These are phyloP conservation scores for Sarcophaga bullata DNA, from an alignment of 1,140 invertebrate genomes.

Conservation along the genomic window DNA sequence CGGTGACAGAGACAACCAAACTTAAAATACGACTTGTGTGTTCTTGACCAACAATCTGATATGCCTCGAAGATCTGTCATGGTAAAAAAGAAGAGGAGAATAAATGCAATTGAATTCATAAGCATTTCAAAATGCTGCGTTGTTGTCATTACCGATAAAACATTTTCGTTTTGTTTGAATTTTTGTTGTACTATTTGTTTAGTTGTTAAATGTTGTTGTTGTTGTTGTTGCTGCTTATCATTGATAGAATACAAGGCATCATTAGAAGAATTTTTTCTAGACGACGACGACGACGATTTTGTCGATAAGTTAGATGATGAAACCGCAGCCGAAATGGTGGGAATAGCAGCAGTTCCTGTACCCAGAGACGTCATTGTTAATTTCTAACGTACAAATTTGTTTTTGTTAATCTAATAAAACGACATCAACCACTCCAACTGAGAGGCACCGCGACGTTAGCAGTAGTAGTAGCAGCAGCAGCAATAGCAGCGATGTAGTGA, in stretches of 20 bases:
- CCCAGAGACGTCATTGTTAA: constrained; percentile 29
- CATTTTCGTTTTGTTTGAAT: constrained; percentile 59
- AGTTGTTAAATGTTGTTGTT: constrained; percentile 7
- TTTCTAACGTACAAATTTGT: not conserved
- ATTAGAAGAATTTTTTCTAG: constrained; percentile 1
- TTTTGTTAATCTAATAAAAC: not conserved
- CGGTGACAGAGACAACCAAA: constrained; percentile 72
- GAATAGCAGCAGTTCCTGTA: constrained; percentile 25
- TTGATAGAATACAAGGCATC: constrained; percentile 15
- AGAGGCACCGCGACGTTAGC: too few relatives aligned
- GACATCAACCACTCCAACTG: too few relatives aligned
- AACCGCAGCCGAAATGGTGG: constrained; percentile 44
- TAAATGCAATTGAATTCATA: not conserved
- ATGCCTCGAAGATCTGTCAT: constrained; percentile 60
- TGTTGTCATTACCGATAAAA: constrained; percentile 52
- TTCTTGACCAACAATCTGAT: constrained; percentile 61
- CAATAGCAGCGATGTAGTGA: too few relatives aligned
- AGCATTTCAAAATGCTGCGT: not conserved
- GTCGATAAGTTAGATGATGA: constrained; percentile 20
- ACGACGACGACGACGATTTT: not conserved
- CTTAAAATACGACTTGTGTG: constrained; percentile 70
- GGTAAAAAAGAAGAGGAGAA: not conserved
- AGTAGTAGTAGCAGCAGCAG: too few relatives aligned
- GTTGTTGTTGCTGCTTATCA: not conserved
- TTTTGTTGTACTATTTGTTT: constrained; percentile 56